phyloP scores from a whole-genome alignment of 2,113 vertebrate genomes.

The Stercorarius parasiticus region DNA sequence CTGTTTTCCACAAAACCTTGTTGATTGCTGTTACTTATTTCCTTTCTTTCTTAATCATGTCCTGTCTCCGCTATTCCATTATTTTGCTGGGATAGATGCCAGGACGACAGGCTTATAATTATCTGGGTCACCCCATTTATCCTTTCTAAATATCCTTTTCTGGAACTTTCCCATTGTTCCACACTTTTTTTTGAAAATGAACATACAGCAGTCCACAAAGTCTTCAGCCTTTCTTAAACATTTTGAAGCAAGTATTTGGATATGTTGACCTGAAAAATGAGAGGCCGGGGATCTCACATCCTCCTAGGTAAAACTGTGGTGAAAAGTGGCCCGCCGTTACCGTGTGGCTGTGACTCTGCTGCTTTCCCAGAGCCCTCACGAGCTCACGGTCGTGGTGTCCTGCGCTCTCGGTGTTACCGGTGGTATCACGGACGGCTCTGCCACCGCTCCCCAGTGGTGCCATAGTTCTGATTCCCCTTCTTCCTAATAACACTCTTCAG shows the following conservation, averaged over 20 bases:
- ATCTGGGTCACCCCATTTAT: constrained; percentile 44
- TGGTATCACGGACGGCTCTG: not conserved
- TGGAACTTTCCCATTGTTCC: constrained; percentile 49
- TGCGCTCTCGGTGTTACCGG: not conserved
- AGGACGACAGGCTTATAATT: constrained; percentile 32
- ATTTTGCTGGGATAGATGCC: constrained; percentile 47
- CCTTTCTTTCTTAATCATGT: constrained; percentile 66
- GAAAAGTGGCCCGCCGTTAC: not conserved
- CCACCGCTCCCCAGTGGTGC: not conserved
- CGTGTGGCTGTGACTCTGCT: not conserved
- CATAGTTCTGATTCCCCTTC: not conserved
- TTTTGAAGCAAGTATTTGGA: not conserved
- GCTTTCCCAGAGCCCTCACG: not conserved
- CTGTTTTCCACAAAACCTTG: constrained; percentile 49
- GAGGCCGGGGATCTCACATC: not conserved
- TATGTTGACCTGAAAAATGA: not conserved
- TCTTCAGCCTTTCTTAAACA: not conserved
- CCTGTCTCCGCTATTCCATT: constrained; percentile 8
- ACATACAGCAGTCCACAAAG: not conserved
- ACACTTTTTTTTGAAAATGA: not conserved
- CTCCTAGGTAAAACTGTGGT: not conserved
- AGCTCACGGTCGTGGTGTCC: not conserved
- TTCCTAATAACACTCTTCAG: not conserved
- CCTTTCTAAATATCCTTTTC: constrained; percentile 35
- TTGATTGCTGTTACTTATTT: constrained; percentile 48